These are phyloP conservation scores for Zhuqinia jingwanae DNA, from an alignment of 2,888 invertebrate species.

Conservation along the genomic window DNA sequence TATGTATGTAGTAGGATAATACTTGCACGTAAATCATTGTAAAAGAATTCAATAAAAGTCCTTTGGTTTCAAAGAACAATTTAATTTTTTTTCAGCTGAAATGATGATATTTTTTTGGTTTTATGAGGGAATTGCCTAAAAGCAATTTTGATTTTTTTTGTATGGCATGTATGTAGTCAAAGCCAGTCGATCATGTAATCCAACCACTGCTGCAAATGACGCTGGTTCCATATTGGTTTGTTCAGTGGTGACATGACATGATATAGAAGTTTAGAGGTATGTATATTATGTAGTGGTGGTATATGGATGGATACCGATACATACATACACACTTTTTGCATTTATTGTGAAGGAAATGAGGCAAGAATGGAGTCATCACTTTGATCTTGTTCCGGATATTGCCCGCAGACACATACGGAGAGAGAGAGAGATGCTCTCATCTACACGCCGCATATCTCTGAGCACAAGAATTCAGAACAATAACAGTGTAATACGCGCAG, in stretches of 20 bases:
- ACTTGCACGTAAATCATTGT: background rate
- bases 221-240: constrained; percentile 35
- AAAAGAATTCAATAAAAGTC: constrained; percentile 22
- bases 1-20: background rate
- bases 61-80: constrained; percentile 22
- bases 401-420: constrained; percentile 50
- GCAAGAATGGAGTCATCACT: constrained; percentile 70
- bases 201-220: constrained; percentile 23
- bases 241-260: constrained; percentile 22
- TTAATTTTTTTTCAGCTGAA: constrained; percentile 21
- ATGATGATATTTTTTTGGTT: background rate
- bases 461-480: background rate
- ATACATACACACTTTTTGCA: constrained; percentile 21
- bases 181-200: constrained; percentile 3
- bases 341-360: constrained; percentile 66
- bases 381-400: constrained; percentile 72
- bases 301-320: constrained; percentile 52
- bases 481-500: background rate
- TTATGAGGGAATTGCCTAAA: constrained; percentile 9
- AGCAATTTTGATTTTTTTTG: constrained; percentile 13
- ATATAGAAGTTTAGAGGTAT: background rate
- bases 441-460: background rate
- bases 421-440: constrained; percentile 24
- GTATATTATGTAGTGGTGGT: background rate
- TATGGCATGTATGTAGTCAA: background rate